Percentiles rank a stretch among this genome's conserved stretches.
phyloP scores from a whole-genome alignment of 1,140 invertebrate species.

The Luehdorfia chinensis region DNA sequence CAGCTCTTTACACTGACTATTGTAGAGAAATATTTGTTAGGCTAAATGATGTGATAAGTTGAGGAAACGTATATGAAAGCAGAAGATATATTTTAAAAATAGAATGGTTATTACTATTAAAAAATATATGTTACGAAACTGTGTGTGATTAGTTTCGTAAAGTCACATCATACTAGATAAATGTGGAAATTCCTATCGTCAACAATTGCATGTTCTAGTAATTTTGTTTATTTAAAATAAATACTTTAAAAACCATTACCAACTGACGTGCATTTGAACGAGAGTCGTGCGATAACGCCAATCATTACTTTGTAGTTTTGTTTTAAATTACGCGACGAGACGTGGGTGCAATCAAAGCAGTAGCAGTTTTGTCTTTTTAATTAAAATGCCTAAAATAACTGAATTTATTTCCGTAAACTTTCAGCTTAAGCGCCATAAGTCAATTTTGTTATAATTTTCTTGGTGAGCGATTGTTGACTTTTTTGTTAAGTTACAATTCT shows the following conservation, averaged over 20 bases:
- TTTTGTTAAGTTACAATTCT: slow-evolving; percentile 1
- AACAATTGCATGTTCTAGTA: slow-evolving; percentile 11
- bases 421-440: no score
- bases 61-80: slow-evolving; percentile 51
- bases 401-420: no score
- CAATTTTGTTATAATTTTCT: no score
- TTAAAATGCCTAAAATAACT: no score
- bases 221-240: not conserved
- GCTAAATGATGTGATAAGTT: slow-evolving; percentile 60
- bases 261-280: no score
- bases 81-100: slow-evolving; percentile 53
- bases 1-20: slow-evolving; percentile 75
- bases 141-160: slow-evolving; percentile 23
- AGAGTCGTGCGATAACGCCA: no score
- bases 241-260: no score
- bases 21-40: slow-evolving; percentile 61
- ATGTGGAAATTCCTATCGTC: slow-evolving; percentile 10
- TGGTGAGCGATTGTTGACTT: slow-evolving; percentile 5
- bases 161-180: slow-evolving; percentile 1
- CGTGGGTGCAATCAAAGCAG: no score
- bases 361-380: no score
- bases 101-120: slow-evolving; percentile 47
- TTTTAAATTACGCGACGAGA: no score
- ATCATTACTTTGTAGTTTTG: no score
- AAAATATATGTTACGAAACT: slow-evolving; percentile 35